phyloP scores from a whole-genome alignment of 2,113 vertebrate species.

The Phyllostomus hastatus region DNA sequence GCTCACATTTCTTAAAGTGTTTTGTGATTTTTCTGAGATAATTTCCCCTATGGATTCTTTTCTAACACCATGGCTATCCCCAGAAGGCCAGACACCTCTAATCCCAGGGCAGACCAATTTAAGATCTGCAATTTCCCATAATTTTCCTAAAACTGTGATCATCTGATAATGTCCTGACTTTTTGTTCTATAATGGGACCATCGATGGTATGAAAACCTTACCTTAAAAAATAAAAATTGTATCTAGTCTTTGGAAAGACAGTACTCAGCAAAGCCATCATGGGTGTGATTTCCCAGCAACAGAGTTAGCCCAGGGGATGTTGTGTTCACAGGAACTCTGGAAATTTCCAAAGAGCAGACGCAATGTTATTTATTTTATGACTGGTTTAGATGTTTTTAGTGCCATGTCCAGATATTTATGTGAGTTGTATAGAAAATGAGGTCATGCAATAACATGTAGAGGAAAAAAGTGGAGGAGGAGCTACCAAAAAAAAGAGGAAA shows the following conservation, averaged over 20 bases:
- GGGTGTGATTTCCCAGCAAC: not conserved
- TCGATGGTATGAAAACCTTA: slow-evolving; percentile 33
- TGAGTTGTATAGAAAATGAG: not conserved
- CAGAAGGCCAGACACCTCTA: not conserved
- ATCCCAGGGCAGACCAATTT: not conserved
- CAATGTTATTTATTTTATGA: slow-evolving; percentile 7
- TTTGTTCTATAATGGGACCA: slow-evolving; percentile 17
- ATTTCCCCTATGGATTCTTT: not conserved
- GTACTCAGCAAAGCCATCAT: not conserved
- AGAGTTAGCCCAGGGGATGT: not conserved
- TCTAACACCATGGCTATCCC: not conserved
- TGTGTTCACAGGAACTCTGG: not conserved
- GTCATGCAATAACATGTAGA: not conserved
- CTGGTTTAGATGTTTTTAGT: not conserved
- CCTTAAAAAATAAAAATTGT: slow-evolving; percentile 23
- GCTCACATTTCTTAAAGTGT: slow-evolving; percentile 17
- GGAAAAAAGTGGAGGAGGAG: not conserved
- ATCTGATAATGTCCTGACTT: slow-evolving; percentile 39
- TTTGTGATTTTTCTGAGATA: slow-evolving; percentile 25
- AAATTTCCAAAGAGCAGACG: slow-evolving; percentile 8
- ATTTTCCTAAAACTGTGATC: slow-evolving; percentile 42
- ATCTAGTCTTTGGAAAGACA: slow-evolving; percentile 27
- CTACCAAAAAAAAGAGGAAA: not conserved
- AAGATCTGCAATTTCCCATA: slow-evolving; percentile 44
- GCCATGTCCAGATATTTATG: not conserved